Percentiles rank a stretch among this genome's conserved stretches.
Evolutionary conservation across 2,113 vertebrate genomes (phyloP).

Genomic region (Notothenia rossii): DNA sequence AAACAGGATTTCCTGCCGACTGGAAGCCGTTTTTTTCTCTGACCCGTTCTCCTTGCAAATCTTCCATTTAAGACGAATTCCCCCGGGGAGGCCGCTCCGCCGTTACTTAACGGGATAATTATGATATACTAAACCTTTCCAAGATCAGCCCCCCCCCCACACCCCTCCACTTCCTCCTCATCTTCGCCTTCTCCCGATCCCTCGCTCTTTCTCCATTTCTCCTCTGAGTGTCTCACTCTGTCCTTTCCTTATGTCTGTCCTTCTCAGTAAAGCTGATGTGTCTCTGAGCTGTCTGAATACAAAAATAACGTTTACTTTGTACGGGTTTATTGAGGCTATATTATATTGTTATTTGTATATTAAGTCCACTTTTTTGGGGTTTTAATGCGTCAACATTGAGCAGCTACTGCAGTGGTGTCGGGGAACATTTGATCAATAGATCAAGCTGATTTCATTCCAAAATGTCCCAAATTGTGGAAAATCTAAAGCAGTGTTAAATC

Average conservation of each 20-base stretch:
- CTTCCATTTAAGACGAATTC: conserved; percentile 85
- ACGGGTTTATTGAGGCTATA: not conserved
- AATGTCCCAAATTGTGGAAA: not conserved
- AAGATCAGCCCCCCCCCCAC: conserved; percentile 64
- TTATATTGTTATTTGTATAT: no score
- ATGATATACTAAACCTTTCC: conserved; percentile 85
- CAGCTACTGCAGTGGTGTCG: no score
- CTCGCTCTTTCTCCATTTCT: conserved; percentile 35
- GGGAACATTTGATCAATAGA: not conserved
- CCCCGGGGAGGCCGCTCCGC: conserved; percentile 77
- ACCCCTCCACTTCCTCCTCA: conserved; percentile 47
- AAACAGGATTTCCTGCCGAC: conserved; percentile 86
- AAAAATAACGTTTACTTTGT: not conserved
- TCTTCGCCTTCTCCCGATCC: conserved; percentile 49
- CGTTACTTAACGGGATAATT: conserved; percentile 87
- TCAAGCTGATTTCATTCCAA: no score
- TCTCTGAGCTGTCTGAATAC: not conserved
- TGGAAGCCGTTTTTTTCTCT: conserved; percentile 77
- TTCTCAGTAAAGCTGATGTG: conserved; percentile 19
- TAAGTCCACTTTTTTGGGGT: not conserved
- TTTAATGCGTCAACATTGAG: not conserved
- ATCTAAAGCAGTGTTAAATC: no score
- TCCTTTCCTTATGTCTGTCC: conserved; percentile 36
- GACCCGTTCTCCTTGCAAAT: conserved; percentile 85
- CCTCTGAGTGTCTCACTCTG: conserved; percentile 28